Conservation (phyloP, 2,113 vertebrate species). For the Merops nubicus region DNA sequence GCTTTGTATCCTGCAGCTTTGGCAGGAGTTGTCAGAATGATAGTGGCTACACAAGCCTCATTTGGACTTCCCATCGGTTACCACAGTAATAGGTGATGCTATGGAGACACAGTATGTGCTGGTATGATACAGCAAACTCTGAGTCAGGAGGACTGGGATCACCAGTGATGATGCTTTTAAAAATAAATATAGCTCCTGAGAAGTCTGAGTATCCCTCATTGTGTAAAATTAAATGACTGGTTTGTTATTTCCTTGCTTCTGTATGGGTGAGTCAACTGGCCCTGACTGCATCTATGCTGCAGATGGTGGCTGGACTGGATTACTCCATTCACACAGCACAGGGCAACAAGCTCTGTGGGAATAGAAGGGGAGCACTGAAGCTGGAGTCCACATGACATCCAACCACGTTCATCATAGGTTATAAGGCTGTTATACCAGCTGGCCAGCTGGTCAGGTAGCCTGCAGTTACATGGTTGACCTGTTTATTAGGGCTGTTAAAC, state of each 20-base stretch:
- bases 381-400: not conserved
- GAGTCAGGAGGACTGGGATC: not conserved
- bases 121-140: not conserved
- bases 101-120: not conserved
- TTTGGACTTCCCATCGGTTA: not conserved
- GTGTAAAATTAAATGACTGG: not conserved
- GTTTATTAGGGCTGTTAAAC: not conserved
- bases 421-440: not conserved
- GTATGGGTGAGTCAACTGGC: not conserved
- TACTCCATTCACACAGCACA: not conserved
- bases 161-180: not conserved
- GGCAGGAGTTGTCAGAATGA: not conserved
- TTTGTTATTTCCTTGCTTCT: not conserved
- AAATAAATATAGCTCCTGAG: not conserved
- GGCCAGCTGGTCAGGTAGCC: not conserved
- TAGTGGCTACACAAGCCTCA: not conserved
- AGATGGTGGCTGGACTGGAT: not conserved
- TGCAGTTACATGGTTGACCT: not conserved
- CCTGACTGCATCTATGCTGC: not conserved
- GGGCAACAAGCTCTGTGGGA: not conserved
- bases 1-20: not conserved
- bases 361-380: not conserved
- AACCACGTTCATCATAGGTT: not conserved
- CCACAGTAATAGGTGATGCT: not conserved
- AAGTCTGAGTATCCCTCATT: accelerated